These are phyloP conservation scores for Drosophila neocordata DNA, from an alignment of 1,140 invertebrate species.

Conservation along the genomic window DNA sequence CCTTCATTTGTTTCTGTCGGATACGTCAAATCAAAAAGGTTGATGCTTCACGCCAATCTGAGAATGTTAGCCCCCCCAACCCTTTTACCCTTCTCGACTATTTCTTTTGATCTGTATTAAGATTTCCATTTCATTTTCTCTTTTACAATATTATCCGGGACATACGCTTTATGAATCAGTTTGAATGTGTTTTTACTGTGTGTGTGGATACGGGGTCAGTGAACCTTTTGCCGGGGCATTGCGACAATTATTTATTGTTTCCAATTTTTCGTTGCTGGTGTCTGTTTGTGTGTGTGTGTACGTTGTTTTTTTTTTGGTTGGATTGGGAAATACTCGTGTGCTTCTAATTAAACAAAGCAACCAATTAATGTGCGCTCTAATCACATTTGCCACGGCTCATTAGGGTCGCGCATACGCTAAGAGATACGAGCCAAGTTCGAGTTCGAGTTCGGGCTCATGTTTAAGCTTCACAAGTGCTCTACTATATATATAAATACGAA, in stretches of 20 bases:
- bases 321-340: constrained; percentile 22
- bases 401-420: constrained; percentile 48
- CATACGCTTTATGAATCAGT: constrained; percentile 51
- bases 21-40: constrained; percentile 50
- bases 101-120: constrained; percentile 47
- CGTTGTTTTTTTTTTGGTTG: neutral
- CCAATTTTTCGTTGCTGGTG: constrained; percentile 1
- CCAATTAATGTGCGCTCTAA: constrained; percentile 72
- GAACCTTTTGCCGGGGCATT: constrained; percentile 52
- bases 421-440: constrained; percentile 61
- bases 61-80: constrained; percentile 25
- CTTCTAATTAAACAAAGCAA: constrained; percentile 66
- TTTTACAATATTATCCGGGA: constrained; percentile 38
- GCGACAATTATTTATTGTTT: constrained; percentile 72
- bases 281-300: neutral
- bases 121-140: constrained; percentile 52
- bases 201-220: constrained; percentile 53
- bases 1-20: too few relatives aligned
- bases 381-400: constrained; percentile 73
- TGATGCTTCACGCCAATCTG: constrained; percentile 49
- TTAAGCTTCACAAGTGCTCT: constrained; percentile 16
- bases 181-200: neutral
- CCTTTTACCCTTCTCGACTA: too few relatives aligned
- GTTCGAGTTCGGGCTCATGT: constrained; percentile 51
- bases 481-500: neutral